Conservation (phyloP, 2,888 invertebrate genomes). For the Anoncus sp. region DNA sequence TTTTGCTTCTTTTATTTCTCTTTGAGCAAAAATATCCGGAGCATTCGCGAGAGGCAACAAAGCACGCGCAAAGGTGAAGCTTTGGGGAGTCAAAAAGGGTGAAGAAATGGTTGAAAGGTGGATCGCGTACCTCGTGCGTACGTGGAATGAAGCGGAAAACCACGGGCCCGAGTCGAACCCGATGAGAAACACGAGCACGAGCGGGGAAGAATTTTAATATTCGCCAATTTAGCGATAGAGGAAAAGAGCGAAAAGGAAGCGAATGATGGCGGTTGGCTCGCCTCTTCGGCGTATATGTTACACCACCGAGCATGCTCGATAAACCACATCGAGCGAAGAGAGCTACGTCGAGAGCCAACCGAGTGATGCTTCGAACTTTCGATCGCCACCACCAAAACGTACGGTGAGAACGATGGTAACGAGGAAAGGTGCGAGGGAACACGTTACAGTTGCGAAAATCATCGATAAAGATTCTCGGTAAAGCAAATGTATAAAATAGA, state of each 20-base stretch:
- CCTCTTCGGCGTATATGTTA: conserved; percentile 28
- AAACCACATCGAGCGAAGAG: conserved; percentile 77
- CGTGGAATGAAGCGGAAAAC: conserved; percentile 68
- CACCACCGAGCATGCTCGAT: conserved; percentile 69
- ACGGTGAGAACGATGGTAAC: conserved; percentile 14
- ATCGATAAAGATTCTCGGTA: background rate
- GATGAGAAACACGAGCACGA: conserved; percentile 26
- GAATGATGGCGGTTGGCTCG: conserved; percentile 32
- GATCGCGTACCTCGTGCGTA: conserved; percentile 29
- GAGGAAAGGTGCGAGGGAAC: background rate
- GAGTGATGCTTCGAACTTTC: conserved; percentile 53
- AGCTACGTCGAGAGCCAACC: conserved; percentile 36
- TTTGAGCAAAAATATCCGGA: conserved; percentile 46
- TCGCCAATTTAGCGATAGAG: conserved; percentile 76
- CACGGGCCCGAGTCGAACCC: conserved; percentile 53
- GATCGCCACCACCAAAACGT: conserved; percentile 28
- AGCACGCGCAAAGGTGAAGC: conserved; percentile 74
- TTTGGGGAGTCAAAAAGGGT: conserved; percentile 69
- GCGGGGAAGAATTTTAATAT: conserved; percentile 79
- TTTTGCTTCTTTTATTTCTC: conserved; percentile 41
- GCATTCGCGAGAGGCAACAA: conserved; percentile 64
- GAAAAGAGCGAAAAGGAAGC: conserved; percentile 71
- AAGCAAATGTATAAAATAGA: too few relatives aligned
- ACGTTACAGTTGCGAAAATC: conserved; percentile 27
- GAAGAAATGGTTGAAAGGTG: conserved; percentile 59